Percentiles rank a stretch among this genome's conserved stretches.
Conservation (phyloP, 2,113 vertebrate genomes). For the Stegostoma tigrinum region DNA sequence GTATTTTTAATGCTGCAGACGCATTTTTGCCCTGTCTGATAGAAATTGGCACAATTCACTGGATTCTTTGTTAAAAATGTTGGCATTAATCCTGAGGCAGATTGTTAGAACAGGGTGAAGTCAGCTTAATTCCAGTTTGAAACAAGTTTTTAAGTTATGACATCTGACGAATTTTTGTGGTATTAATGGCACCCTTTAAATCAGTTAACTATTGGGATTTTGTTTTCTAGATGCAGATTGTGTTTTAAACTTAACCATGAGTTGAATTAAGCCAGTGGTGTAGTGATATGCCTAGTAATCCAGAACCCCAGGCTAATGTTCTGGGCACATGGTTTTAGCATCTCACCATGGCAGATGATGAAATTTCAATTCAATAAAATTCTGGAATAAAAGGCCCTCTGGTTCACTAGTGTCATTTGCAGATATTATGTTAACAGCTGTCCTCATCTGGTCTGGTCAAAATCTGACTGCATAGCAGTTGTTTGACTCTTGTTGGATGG, state of each 20-base stretch:
- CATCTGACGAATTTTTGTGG: neutral
- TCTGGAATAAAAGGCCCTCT: too few species aligned
- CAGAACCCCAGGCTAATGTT: too few species aligned
- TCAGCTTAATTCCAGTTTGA: neutral
- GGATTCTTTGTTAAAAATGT: slow-evolving; percentile 33
- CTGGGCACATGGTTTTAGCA: too few species aligned
- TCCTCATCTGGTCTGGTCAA: too few species aligned
- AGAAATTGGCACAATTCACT: neutral
- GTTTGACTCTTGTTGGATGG: too few species aligned
- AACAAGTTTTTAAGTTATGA: neutral
- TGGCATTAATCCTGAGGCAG: neutral
- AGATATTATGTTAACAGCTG: too few species aligned
- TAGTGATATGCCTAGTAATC: too few species aligned
- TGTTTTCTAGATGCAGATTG: neutral
- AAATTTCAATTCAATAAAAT: too few species aligned
- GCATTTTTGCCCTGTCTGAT: neutral
- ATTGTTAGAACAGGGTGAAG: neutral
- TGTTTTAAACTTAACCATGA: neutral
- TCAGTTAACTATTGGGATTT: neutral
- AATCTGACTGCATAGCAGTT: too few species aligned
- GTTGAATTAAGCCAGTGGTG: neutral
- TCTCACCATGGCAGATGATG: too few species aligned
- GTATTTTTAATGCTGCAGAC: neutral
- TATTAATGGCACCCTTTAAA: neutral
- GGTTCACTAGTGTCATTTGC: too few species aligned